These are phyloP conservation scores for Sinocyclocheilus rhinocerous DNA, from an alignment of 2,113 vertebrate genomes.

Conservation along the genomic window DNA sequence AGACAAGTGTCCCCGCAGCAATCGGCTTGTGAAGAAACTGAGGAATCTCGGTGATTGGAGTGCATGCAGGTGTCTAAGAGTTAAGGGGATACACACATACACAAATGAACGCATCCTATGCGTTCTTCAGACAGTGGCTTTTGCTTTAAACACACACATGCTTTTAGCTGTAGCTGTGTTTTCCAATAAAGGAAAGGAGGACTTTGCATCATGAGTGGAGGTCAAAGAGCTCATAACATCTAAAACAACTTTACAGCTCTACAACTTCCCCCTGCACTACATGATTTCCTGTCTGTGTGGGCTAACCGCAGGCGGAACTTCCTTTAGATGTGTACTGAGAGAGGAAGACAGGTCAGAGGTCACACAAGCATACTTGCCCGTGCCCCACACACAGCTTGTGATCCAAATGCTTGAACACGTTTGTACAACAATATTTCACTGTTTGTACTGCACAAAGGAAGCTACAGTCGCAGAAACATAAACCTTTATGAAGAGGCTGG, in stretches of 20 bases:
- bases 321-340: conserved; percentile 37
- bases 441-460: conserved; percentile 33
- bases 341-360: conserved; percentile 54
- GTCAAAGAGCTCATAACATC: conserved; percentile 43
- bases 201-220: conserved; percentile 33
- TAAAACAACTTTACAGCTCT: conserved; percentile 50
- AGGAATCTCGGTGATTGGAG: conserved; percentile 11
- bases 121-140: conserved; percentile 6
- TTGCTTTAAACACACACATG: conserved; percentile 32
- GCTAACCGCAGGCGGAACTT: conserved; percentile 22
- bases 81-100: conserved; percentile 37
- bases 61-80: conserved; percentile 31
- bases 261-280: conserved; percentile 55
- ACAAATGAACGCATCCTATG: conserved; percentile 64
- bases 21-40: not conserved
- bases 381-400: not conserved
- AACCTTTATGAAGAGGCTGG: conserved; percentile 13
- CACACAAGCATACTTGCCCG: not conserved
- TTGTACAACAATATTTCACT: conserved; percentile 21
- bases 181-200: conserved; percentile 36
- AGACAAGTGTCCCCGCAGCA: not conserved
- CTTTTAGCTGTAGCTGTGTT: conserved; percentile 12
- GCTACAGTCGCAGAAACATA: not conserved
- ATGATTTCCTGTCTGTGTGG: conserved; percentile 51
- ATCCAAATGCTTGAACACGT: not conserved